Evolutionary conservation across 2,113 vertebrate species (phyloP).

Genomic region (Geococcyx californianus): DNA sequence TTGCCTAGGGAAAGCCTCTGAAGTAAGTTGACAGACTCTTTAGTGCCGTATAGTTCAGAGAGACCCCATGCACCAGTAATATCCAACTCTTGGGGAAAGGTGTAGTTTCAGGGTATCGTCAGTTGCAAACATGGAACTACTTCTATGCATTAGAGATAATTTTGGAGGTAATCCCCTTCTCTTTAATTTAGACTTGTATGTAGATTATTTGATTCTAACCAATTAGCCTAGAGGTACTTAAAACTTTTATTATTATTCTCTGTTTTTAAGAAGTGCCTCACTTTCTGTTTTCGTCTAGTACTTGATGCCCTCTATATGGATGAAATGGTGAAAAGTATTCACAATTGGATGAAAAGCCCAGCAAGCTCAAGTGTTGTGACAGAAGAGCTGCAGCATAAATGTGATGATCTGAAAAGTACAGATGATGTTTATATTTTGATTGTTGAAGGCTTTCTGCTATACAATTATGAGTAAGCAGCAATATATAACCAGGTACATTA

Average conservation of each 20-base stretch:
- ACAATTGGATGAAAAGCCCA: slow-evolving; percentile 75
- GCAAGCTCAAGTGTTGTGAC: slow-evolving; percentile 1
- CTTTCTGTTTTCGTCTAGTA: slow-evolving; percentile 69
- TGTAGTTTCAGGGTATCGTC: background rate
- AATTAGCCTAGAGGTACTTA: background rate
- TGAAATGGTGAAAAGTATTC: slow-evolving; percentile 82
- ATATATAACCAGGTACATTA: background rate
- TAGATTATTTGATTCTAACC: background rate
- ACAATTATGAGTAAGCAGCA: slow-evolving; percentile 85
- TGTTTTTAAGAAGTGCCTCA: background rate
- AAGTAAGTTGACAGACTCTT: background rate
- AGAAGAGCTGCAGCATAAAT: background rate
- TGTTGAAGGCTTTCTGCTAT: slow-evolving; percentile 94
- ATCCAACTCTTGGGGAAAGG: rapidly evolving
- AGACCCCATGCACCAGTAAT: background rate
- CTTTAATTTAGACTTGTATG: background rate
- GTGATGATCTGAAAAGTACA: background rate
- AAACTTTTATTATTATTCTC: background rate
- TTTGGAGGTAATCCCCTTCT: background rate
- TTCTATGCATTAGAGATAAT: background rate
- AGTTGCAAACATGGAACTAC: background rate
- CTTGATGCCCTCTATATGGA: slow-evolving; percentile 92
- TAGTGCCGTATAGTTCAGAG: background rate
- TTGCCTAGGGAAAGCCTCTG: background rate
- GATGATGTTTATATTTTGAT: slow-evolving; percentile 80